phyloP scores from a whole-genome alignment of 64 coral and sea anemone species.

The Orbicella faveolata region DNA sequence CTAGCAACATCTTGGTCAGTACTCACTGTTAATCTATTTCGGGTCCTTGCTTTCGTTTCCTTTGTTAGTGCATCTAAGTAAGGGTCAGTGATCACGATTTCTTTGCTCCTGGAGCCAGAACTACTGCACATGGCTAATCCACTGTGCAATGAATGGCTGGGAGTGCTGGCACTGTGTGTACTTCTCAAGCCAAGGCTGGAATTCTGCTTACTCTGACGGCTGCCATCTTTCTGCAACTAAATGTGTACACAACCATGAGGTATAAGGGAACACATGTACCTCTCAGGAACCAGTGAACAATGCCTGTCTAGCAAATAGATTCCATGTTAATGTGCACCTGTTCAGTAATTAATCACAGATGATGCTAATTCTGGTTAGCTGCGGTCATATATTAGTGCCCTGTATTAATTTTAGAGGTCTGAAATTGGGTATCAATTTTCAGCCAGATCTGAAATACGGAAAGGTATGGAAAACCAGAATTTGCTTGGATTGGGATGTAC shows the following conservation, averaged over 20 bases:
- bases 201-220: background rate
- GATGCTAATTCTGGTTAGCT: no score
- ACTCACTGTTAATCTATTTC: slow-evolving; percentile 51
- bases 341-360: no score
- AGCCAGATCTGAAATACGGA: no score
- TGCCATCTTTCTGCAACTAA: slow-evolving; percentile 12
- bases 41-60: slow-evolving; percentile 44
- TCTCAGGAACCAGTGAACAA: no score
- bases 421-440: no score
- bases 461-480: no score
- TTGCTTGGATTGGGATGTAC: no score
- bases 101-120: background rate
- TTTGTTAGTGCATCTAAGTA: slow-evolving; percentile 44
- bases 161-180: background rate
- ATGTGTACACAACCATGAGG: background rate
- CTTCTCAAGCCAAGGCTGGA: background rate
- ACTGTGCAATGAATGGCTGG: background rate
- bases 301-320: no score
- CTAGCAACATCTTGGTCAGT: background rate
- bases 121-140: background rate
- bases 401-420: no score
- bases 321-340: no score
- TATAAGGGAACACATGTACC: background rate
- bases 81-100: slow-evolving; percentile 30
- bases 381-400: no score